Percentiles rank a stretch among this genome's conserved stretches.
Evolutionary conservation across 2,888 invertebrate species (phyloP).

Genomic region (Cancer borealis): DNA sequence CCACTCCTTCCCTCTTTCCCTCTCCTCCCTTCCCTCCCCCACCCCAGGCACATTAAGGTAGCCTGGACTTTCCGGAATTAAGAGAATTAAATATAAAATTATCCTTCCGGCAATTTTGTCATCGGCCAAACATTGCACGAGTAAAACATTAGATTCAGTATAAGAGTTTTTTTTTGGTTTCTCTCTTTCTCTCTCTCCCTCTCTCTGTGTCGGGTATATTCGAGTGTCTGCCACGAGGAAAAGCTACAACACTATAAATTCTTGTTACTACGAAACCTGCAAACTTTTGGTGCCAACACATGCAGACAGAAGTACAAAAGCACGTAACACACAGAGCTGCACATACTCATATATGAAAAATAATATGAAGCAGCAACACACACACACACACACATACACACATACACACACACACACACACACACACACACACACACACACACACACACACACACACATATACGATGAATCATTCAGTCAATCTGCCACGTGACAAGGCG

Average conservation of each 20-base stretch:
- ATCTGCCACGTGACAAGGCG: not conserved
- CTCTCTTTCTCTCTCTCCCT: not conserved
- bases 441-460: constrained; percentile 4
- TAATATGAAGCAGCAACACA: not conserved
- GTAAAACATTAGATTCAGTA: not conserved
- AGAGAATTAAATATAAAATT: constrained; percentile 14
- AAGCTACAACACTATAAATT: not conserved
- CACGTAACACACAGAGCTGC: not conserved
- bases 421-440: constrained; percentile 35
- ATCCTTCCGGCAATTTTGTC: constrained; percentile 22
- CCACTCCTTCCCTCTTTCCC: not conserved
- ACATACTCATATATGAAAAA: not conserved
- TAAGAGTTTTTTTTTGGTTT: not conserved
- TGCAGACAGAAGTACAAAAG: constrained; percentile 40
- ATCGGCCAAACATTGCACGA: not conserved
- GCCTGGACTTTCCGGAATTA: not conserved
- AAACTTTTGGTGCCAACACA: not conserved
- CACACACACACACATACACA: not conserved
- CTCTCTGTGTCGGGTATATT: not conserved
- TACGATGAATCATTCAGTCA: not conserved
- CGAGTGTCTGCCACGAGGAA: not conserved
- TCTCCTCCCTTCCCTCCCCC: not conserved
- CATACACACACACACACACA: not conserved
- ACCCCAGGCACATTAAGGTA: not conserved
- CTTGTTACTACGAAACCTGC: not conserved